Base-by-base conservation (phyloP, 2,888 invertebrate species). In the Hermaeophaga mercurialis region DNA sequence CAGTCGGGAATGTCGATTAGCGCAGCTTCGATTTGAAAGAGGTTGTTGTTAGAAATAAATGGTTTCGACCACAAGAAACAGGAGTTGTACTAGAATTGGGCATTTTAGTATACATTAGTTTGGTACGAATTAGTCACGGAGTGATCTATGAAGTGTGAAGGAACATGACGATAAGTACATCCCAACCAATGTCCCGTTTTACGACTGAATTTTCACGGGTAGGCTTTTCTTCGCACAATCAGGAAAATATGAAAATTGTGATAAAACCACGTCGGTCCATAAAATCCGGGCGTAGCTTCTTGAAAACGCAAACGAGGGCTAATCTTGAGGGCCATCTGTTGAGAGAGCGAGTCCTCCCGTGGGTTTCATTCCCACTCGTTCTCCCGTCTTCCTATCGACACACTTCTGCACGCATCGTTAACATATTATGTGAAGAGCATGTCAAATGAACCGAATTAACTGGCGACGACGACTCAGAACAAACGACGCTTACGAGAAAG, bases 371-470 rank as follows among this genome's bases (percentile, higher is more conserved):
- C 56, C 63, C 63, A 64, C 63, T 66, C 64, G 64, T 67, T 67
- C 38, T 19, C 36, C 45, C 43, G 43, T 43, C 43, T 43, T 43
- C 24, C 66, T 65, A 65, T 67, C 67, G 64, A 63, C 60, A 61
- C 64, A 64, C 68, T 65, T 66, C 62, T 66, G 64, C 65, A 68
- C 67, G 70, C 69, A 67, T 70, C 70, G 66, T 71, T 71, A 71
- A 67, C 70, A 65, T 70, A 69, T 68, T 71, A 71, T 69, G 70
- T 67, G 70, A 64, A 67, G 67, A 65, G 70, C 69, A 71, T 71
- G 67, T 64, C 59, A 64, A 70, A 70, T 69, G 70, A 68, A 65
- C 56, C 63, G 62, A 65, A 67, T 65, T 69, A 70, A 67, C 65
- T 65, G 41, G 33, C 36, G 52, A 39, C 44, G 43, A 46, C 43